Base-by-base conservation (phyloP, 2,888 invertebrate genomes). In the Philopedon plagiatum region DNA sequence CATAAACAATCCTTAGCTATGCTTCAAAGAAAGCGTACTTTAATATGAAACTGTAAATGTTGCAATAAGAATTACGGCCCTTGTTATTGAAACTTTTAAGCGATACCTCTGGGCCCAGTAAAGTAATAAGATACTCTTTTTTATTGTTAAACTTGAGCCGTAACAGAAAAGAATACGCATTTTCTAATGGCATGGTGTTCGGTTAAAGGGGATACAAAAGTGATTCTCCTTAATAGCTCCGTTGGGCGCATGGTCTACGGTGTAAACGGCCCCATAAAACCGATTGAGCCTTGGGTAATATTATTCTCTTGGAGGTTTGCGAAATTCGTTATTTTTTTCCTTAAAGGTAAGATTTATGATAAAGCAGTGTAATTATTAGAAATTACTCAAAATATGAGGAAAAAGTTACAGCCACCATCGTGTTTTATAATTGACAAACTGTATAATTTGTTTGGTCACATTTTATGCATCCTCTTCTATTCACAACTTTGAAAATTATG, bases 211-310 rank as follows among this genome's bases (percentile, higher is more conserved):
- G 76, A 76, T 75, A 68, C 66, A 77, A 78, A 78, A 79, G 77
- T 75, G 74, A 79, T 81, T 79, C 76, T 74, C 32, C 76, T 79
- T 80, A 81, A 83, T 82, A 78, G 80, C 80, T 81, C 83, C 83
- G 65, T 72, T 78, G 82, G 82, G 78, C 78, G 76, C 78, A 79
- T 75, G 76, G 72, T n/a, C 26, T 72, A 76, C 78, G 72, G 73
- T 77, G 78, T 78, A 80, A 81, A 80, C 76, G 78, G 71, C 76
- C 75, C 78, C 73, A 81, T 81, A 80, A 81, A 79, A 78, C 78
- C 81, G 80, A 81, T 80, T 79, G 78, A 76, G 77, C 76, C 76
- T 78, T 76, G 74, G 77, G 76, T 80, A 80, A 79, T 77, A 78
- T 39, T 39, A 39, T 39, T 39, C 39, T n/a, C 39, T 15, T 13